A percentile compares a stretch with the other conserved stretches of the same genome.
These are phyloP conservation scores for Nipponia nippon DNA, from an alignment of 2,113 vertebrate species.

Conservation along the genomic window DNA sequence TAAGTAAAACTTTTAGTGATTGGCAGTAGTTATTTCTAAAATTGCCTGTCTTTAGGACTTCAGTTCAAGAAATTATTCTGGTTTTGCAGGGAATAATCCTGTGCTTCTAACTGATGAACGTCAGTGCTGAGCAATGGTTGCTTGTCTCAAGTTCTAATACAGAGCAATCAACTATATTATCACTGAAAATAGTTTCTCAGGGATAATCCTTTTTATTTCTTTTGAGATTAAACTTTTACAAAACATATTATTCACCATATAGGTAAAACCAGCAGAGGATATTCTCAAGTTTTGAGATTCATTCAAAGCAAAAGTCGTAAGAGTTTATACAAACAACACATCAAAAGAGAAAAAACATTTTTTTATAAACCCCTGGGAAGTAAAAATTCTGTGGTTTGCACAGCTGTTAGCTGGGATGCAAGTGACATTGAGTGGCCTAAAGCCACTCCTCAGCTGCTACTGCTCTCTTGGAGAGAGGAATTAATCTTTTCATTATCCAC, in stretches of 20 bases:
- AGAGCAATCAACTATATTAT: background rate
- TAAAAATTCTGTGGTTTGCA: background rate
- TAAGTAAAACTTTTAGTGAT: background rate
- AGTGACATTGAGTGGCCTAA: background rate
- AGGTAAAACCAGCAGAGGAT: background rate
- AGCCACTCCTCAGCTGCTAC: background rate
- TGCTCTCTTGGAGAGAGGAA: background rate
- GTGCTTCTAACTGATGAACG: background rate
- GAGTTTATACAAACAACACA: background rate
- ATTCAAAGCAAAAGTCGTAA: background rate
- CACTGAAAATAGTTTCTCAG: background rate
- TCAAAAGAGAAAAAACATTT: background rate
- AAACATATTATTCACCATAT: background rate
- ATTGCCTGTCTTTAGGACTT: background rate
- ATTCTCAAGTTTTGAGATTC: background rate
- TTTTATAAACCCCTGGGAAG: background rate
- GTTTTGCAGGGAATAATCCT: background rate
- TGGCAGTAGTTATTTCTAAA: background rate
- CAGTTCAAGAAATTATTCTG: background rate
- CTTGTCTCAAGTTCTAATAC: background rate
- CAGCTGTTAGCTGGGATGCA: background rate
- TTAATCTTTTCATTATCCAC: background rate
- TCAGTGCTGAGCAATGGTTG: background rate
- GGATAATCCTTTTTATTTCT: background rate
- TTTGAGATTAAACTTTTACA: background rate